phyloP scores from a whole-genome alignment of 2,113 vertebrate genomes.

The Seriola dumerili region DNA sequence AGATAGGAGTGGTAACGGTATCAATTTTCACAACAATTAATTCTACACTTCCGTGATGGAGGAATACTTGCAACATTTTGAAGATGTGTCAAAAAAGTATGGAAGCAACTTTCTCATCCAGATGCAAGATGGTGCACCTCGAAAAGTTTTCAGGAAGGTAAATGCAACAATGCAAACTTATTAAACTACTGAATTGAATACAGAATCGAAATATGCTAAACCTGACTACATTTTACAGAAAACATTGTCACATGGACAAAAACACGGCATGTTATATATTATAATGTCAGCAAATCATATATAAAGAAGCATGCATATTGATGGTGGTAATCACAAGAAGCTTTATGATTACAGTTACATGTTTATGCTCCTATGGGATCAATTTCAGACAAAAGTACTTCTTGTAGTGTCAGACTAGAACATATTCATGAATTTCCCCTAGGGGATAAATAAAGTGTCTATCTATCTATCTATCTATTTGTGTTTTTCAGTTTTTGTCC shows the following conservation, averaged over 20 bases:
- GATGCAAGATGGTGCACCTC: not conserved
- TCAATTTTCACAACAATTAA: conserved; percentile 14
- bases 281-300: not conserved
- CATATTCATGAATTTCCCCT: too few relatives aligned
- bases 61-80: conserved; percentile 50
- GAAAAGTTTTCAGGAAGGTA: conserved; percentile 53
- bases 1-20: not conserved
- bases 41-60: conserved; percentile 60
- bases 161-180: not conserved
- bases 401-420: not conserved
- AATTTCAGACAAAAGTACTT: not conserved
- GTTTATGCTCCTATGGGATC: not conserved
- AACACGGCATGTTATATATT: not conserved
- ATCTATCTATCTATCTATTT: too few relatives aligned
- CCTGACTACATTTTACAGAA: not conserved
- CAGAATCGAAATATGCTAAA: not conserved
- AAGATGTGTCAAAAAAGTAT: conserved; percentile 31
- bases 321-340: not conserved
- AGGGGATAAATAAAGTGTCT: too few relatives aligned
- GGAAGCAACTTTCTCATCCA: conserved; percentile 40
- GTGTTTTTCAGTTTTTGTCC: not conserved
- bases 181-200: not conserved
- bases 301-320: not conserved
- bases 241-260: not conserved
- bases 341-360: not conserved